Evolutionary conservation across 1,140 invertebrate genomes (phyloP), one percentile per base, ranked within the genome.

Genomic region (Drosophila paulistorum): DNA sequence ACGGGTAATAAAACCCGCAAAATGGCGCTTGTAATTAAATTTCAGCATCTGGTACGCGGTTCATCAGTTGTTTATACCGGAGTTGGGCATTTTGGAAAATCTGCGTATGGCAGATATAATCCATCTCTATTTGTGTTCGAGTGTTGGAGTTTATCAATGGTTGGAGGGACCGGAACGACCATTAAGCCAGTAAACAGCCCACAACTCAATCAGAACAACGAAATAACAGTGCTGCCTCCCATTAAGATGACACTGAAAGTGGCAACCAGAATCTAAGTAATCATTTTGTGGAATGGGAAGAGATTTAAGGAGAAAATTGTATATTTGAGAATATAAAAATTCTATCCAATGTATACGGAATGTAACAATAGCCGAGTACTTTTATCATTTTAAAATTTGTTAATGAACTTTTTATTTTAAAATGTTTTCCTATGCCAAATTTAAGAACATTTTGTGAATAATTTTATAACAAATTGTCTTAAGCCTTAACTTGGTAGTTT

Each of bases 1-100:
- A 42, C n/a, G 23, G 61, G 42, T 26, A 23, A 61, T 60, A 75
- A 30, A 62, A 57, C 48, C 64, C 58, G 30, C 74, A 71, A 67
- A 59, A 23, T 33, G 37, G n/a, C n/a, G 80, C 80, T 79, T 83
- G 80, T 85, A 79, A 85, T 85, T 85, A 85, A 86, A 76, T 72
- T 74, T 77, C 73, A 81, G 74, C 65, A 66, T 48, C 70, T 67
- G 70, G 65, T 68, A 35, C 62, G 73, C 77, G 67, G 48, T 55
- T 62, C 41, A 62, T 55, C 73, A 41, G 45, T 66, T 68, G 42
- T 65, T 60, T 45, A 55, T 14, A 58, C 62, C 17, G 67, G 59
- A 60, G 68, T 70, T 69, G 58, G 1, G 59, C 23, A 39, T 10
- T 26, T 57, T 33, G 17, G 17, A 4, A 77, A 75, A 75, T 81